These are phyloP conservation scores for Cydia strobilella DNA, from an alignment of 1,140 invertebrate genomes.

Conservation along the genomic window DNA sequence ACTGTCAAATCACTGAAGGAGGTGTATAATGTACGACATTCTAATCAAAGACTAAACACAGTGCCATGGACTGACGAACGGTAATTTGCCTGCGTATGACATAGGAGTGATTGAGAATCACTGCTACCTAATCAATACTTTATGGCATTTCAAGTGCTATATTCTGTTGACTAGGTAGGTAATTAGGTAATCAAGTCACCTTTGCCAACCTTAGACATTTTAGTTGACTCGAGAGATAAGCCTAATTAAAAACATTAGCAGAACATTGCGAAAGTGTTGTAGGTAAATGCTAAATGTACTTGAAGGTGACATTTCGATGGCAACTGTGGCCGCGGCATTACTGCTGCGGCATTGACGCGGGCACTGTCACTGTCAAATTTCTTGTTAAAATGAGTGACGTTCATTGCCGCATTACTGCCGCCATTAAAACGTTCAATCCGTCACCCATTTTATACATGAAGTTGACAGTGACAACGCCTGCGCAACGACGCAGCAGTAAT, in stretches of 20 bases:
- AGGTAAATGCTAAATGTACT: neutral
- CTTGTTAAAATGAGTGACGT: no score
- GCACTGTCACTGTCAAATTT: no score
- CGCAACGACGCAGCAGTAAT: no score
- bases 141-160: neutral
- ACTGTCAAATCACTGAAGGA: neutral
- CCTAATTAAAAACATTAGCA: slow-evolving; percentile 13
- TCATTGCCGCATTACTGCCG: no score
- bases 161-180: neutral
- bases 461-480: no score
- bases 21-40: neutral
- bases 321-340: no score
- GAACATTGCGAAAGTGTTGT: slow-evolving; percentile 15
- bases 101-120: neutral
- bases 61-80: neutral
- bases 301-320: neutral
- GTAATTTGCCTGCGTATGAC: neutral
- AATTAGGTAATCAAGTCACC: neutral
- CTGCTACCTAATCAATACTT: neutral
- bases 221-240: neutral
- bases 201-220: slow-evolving; percentile 16
- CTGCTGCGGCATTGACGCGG: no score
- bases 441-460: no score
- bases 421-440: no score
- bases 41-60: neutral